Evolutionary conservation across 2,113 vertebrate species (phyloP).

Genomic region (Pomatorhinus ruficollis): DNA sequence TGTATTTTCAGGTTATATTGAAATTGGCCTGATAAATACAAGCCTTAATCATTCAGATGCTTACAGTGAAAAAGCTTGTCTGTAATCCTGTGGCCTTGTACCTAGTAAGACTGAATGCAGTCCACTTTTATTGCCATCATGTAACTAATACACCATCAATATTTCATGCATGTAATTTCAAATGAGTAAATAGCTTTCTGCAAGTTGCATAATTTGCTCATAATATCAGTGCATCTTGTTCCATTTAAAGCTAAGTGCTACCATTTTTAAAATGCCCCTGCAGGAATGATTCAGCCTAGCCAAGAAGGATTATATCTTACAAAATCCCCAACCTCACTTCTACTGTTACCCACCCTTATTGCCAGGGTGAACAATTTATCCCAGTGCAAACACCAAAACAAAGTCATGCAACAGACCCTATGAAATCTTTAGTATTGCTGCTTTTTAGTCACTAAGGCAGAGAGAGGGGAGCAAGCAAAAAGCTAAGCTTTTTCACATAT

Average conservation of each 20-base stretch:
- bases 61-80: background rate
- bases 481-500: conserved; percentile 75
- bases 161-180: conserved; percentile 13
- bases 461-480: background rate
- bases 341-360: background rate
- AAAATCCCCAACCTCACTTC: background rate
- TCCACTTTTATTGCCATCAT: background rate
- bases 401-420: background rate
- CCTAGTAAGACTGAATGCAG: background rate
- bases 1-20: background rate
- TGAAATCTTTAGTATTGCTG: background rate
- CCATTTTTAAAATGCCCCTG: background rate
- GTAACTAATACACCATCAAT: conserved; percentile 4
- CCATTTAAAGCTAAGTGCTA: conserved; percentile 39
- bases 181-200: conserved; percentile 37
- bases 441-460: background rate
- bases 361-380: background rate
- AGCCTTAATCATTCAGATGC: background rate
- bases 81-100: background rate
- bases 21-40: background rate
- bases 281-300: background rate
- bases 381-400: conserved; percentile 42
- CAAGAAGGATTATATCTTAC: background rate
- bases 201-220: conserved; percentile 47
- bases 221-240: conserved; percentile 24